Conservation (phyloP, 1,140 invertebrate species). For the Dryas iulia region DNA sequence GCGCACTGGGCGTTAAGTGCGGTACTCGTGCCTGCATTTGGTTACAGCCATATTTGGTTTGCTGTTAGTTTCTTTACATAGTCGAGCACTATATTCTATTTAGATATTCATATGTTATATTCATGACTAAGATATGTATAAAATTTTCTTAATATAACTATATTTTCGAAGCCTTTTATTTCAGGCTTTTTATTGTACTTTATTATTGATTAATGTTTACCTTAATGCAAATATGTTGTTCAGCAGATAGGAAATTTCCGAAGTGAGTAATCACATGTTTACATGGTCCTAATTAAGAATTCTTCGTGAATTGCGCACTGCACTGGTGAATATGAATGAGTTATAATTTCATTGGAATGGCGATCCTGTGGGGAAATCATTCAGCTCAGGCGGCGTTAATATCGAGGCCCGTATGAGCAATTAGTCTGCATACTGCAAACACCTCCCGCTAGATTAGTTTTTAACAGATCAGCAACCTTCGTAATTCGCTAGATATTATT, state of each 20-base stretch:
- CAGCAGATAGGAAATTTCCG: slow-evolving; percentile 3
- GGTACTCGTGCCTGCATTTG: not conserved
- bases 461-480: not conserved
- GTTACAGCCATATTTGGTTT: not conserved
- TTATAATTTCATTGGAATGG: slow-evolving; percentile 10
- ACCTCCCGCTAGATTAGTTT: slow-evolving; percentile 1
- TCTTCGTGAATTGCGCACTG: not conserved
- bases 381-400: slow-evolving; percentile 14
- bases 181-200: not conserved
- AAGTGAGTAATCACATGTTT: slow-evolving; percentile 15
- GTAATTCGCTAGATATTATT: not conserved
- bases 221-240: not conserved
- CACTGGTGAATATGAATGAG: slow-evolving; percentile 11
- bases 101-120: not conserved
- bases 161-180: not conserved
- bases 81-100: not conserved
- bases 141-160: not conserved
- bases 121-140: not conserved
- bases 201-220: not conserved
- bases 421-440: slow-evolving; percentile 9
- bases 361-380: slow-evolving; percentile 10
- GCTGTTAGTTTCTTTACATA: slow-evolving; percentile 1
- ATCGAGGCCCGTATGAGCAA: slow-evolving; percentile 18
- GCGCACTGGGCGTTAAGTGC: slow-evolving; percentile 4
- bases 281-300: slow-evolving; percentile 14